phyloP scores from a whole-genome alignment of 2,797 vertebrate genomes.

The Cryptoprocta ferox region DNA sequence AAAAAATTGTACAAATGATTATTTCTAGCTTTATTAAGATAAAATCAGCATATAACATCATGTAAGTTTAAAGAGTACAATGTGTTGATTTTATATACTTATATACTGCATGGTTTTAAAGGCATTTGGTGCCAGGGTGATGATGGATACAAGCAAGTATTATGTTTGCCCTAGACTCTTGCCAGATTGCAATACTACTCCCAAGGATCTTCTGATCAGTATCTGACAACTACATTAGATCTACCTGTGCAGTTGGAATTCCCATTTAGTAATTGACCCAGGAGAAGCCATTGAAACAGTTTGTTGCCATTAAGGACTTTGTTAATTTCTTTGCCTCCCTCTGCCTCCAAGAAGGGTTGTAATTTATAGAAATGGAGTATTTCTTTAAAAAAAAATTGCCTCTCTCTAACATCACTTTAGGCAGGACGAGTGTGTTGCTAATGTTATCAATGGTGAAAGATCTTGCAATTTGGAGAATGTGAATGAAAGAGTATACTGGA shows the following conservation, averaged over 20 bases:
- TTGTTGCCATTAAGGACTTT: background rate
- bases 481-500: background rate
- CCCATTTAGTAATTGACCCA: background rate
- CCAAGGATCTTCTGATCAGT: background rate
- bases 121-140: background rate
- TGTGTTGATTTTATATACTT: background rate
- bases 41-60: background rate
- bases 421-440: background rate
- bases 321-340: background rate
- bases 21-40: background rate
- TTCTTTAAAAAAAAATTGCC: background rate
- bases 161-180: background rate
- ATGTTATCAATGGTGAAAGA: background rate
- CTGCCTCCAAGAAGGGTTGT: background rate
- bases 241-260: background rate
- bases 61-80: fast-evolving
- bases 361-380: background rate
- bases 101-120: background rate
- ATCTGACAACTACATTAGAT: background rate
- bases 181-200: background rate
- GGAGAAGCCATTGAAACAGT: background rate
- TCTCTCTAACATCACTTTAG: background rate
- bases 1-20: background rate
- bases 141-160: background rate
- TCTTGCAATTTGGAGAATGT: background rate